Evolutionary conservation across 2,888 invertebrate genomes (phyloP), one percentile per base, ranked within the genome.

Genomic region (Smittia sp.): DNA sequence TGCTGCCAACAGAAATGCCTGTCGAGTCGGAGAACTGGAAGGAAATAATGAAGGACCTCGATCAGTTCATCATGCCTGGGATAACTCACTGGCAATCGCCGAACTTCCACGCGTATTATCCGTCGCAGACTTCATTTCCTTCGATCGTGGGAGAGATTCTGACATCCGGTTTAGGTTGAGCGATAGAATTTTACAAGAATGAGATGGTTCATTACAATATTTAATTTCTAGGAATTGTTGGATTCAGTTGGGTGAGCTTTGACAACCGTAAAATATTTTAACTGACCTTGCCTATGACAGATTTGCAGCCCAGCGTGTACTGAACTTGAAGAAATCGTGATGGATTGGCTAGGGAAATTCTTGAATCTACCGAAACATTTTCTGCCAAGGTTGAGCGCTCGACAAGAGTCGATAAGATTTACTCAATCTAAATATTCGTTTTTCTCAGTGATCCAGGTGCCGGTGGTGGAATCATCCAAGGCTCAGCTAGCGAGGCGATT

Each of bases 41-140:
- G 78, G 88, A 89, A 32, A 87, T 98, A n/a, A 86, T 98, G 78
- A 86, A 88, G 75, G 98, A 98, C 79, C 88, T 98, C 75, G 93
- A 93, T 79, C 85, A 89, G 76, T 86, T 92, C 73, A 92, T 99
- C 76, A 90, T 96, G 89, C 97, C 97, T 0, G 98, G 98, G 76
- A 82, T 93, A 32, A 96, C 96, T 0, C 94, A 96, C 78, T 97
- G 97, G 97, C 91, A 92, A 77, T 94, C 94, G 9, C 97, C 96
- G 0, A 87, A 92, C 77, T 97, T 98, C 83, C 94, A 96, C 79
- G 96, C 95, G 0, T 98, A 92, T 80, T 96, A 89, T 81, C 94
- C 95, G 0, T 89, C 93, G 0, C 93, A 88, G 13, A 88, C 88
- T 75, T 94, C 94, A 0, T 96, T 89, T 80, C 94, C 96, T 1